Conservation (phyloP, 2,113 vertebrate genomes). For the Urocitellus parryii region DNA sequence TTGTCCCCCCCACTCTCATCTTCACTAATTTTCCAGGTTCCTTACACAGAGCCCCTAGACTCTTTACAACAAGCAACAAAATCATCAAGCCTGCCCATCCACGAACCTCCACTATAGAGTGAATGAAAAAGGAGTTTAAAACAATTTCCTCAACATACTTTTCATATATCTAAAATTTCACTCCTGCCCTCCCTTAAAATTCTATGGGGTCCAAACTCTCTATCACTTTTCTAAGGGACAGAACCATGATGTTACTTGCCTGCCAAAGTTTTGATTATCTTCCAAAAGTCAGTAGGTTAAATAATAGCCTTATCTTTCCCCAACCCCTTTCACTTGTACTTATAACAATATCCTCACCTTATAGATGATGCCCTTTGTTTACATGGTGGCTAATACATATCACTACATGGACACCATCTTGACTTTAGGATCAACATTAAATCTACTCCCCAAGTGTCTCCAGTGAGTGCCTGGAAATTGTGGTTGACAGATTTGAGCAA, state of each 20-base stretch:
- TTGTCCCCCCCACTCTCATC: background rate
- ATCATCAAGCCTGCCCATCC: background rate
- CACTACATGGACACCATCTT: background rate
- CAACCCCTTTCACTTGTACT: background rate
- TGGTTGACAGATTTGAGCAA: background rate
- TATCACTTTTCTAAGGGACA: background rate
- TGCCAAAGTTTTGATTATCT: background rate
- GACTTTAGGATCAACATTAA: background rate
- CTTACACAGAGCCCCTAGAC: background rate
- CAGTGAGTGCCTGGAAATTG: background rate
- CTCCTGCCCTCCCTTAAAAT: background rate
- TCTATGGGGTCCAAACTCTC: background rate
- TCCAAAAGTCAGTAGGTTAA: background rate
- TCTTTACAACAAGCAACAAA: conserved; percentile 10
- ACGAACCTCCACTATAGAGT: background rate
- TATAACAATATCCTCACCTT: background rate
- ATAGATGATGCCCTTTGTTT: background rate
- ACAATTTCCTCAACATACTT: background rate
- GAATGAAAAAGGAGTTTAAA: background rate
- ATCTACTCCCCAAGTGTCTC: background rate
- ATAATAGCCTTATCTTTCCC: background rate
- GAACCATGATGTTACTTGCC: background rate
- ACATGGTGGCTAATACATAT: background rate
- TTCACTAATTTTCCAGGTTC: background rate
- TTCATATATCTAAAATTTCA: background rate